Base-by-base conservation (phyloP, 2,888 invertebrate species). In the Cephus spinipes region DNA sequence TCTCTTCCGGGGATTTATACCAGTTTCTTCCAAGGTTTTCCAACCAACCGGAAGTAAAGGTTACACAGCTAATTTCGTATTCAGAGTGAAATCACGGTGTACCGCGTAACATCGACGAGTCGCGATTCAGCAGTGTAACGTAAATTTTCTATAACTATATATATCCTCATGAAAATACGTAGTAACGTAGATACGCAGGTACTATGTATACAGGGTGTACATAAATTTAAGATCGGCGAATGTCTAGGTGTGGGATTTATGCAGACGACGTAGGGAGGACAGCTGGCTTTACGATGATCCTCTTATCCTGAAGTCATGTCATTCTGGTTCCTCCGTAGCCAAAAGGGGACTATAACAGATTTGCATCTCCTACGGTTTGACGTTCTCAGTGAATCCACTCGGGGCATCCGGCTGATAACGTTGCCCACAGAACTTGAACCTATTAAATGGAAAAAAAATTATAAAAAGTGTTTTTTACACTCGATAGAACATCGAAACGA, bases 231-330 rank as follows among this genome's bases (percentile, higher is more conserved):
- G 71, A 68, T 76, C 31, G 55, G 74, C 23, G 11, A 55, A 74
- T 35, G 3, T 11, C 79, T 79, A 69, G 77, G 78, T 79, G 78
- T 79, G 80, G 82, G 85, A 87, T 88, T 87, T 87, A 88, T 86
- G 86, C 85, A 85, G 84, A 83, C 84, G 82, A 78, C 82, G 55
- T 85, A 80, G 79, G 79, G 83, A 83, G 86, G 87, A 87, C 85
- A 85, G 83, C 84, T 85, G 85, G 85, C 85, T 89, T 87, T 88
- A 85, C 84, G 84, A 83, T 86, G 85, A 88, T 88, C 86, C 86
- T 85, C 86, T 88, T 86, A 87, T 86, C 82, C 84, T 75, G 74
- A 79, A 77, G 80, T 83, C 79, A 78, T 76, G 69, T 69, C 69
- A 55, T 9, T 23, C 55, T 55, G 55, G 23, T 55, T 55, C 55